Percentiles rank a stretch among this genome's conserved stretches.
These are phyloP conservation scores for Oscheius sp. DNA, from an alignment of 2,888 invertebrate genomes.

Conservation along the genomic window DNA sequence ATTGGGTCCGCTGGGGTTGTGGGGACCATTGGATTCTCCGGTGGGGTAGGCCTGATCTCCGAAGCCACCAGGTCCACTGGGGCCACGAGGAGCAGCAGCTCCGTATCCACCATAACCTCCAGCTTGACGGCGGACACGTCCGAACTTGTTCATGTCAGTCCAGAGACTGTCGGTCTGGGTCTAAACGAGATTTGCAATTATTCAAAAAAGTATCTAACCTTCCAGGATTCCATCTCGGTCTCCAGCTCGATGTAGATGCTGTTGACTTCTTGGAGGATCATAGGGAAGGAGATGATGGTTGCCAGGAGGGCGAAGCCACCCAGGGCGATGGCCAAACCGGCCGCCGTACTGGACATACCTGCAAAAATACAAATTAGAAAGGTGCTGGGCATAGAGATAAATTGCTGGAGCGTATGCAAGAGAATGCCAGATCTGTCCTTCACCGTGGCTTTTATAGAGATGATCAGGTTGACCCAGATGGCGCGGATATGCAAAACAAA, in stretches of 20 bases:
- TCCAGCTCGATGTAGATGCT: slow-evolving; percentile 56
- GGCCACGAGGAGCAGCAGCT: slow-evolving; percentile 47
- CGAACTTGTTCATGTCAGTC: slow-evolving; percentile 52
- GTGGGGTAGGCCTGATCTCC: slow-evolving; percentile 38
- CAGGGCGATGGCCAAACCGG: slow-evolving; percentile 53
- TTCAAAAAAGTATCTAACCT: slow-evolving; percentile 33
- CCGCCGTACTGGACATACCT: slow-evolving; percentile 40
- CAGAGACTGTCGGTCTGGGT: slow-evolving; percentile 39
- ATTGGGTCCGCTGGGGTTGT: slow-evolving; percentile 41
- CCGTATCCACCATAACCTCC: slow-evolving; percentile 53
- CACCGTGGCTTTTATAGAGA: neutral
- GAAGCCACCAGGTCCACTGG: slow-evolving; percentile 39
- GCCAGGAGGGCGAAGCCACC: slow-evolving; percentile 49
- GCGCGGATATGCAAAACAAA: slow-evolving; percentile 33
- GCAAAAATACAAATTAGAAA: neutral
- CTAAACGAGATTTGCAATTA: neutral
- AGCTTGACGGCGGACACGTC: slow-evolving; percentile 51
- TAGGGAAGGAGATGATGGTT: slow-evolving; percentile 50
- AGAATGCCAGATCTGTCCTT: slow-evolving; percentile 4
- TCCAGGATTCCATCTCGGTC: slow-evolving; percentile 63
- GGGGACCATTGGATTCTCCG: slow-evolving; percentile 36
- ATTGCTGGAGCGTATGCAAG: neutral
- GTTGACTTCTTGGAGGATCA: slow-evolving; percentile 53
- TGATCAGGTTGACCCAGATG: slow-evolving; percentile 30
- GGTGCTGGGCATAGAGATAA: neutral